Percentiles rank a stretch among this genome's conserved stretches.
These are phyloP conservation scores for Eleginops maclovinus DNA, from an alignment of 2,113 vertebrate species.

Conservation along the genomic window DNA sequence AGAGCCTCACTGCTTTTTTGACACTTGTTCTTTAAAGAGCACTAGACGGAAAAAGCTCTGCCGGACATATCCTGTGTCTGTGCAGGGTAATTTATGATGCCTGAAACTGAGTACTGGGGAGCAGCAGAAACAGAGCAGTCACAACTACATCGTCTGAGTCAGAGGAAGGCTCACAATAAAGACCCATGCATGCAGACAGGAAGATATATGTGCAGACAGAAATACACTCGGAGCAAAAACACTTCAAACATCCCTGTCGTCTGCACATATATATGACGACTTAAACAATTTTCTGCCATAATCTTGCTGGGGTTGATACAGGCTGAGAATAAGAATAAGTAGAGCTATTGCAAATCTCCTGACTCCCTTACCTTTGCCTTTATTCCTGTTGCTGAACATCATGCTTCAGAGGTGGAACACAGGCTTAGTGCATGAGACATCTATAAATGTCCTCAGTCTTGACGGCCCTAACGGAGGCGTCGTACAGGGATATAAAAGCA, in stretches of 20 bases:
- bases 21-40: slow-evolving; percentile 72
- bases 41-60: slow-evolving; percentile 72
- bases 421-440: slow-evolving; percentile 60
- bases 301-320: slow-evolving; percentile 10
- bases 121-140: slow-evolving; percentile 58
- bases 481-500: slow-evolving; percentile 53
- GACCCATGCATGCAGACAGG: slow-evolving; percentile 42
- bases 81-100: slow-evolving; percentile 74
- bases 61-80: slow-evolving; percentile 70
- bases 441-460: slow-evolving; percentile 65
- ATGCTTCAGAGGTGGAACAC: slow-evolving; percentile 55
- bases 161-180: slow-evolving; percentile 49
- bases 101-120: slow-evolving; percentile 66
- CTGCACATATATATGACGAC: slow-evolving; percentile 32
- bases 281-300: slow-evolving; percentile 41
- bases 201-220: slow-evolving; percentile 52
- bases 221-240: slow-evolving; percentile 44
- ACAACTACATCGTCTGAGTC: slow-evolving; percentile 50
- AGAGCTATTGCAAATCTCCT: slow-evolving; percentile 54
- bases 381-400: slow-evolving; percentile 53
- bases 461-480: slow-evolving; percentile 65
- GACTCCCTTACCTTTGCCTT: slow-evolving; percentile 40
- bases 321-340: slow-evolving; percentile 52
- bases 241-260: slow-evolving; percentile 33
- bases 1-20: slow-evolving; percentile 34